phyloP scores from a whole-genome alignment of 2,113 vertebrate species.

The Hassar affinis region DNA sequence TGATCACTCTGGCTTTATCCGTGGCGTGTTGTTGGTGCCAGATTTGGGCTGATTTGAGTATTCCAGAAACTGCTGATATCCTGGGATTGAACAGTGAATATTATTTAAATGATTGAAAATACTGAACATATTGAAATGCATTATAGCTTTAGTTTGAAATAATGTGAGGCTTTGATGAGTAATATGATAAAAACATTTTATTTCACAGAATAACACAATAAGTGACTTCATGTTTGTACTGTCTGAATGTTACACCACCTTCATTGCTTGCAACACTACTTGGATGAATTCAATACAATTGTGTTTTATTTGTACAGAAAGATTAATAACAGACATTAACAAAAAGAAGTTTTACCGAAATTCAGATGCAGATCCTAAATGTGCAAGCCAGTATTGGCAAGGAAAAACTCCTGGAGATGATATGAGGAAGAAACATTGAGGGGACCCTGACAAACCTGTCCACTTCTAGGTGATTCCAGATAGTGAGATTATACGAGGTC shows the following conservation, averaged over 20 bases:
- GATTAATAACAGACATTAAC: neutral
- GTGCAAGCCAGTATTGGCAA: neutral
- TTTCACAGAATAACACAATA: neutral
- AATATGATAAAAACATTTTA: neutral
- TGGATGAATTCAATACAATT: neutral
- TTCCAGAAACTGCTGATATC: too few relatives aligned
- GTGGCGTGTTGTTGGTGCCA: too few relatives aligned
- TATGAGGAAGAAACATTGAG: neutral
- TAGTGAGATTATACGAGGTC: neutral
- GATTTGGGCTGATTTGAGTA: too few relatives aligned
- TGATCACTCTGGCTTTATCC: too few relatives aligned
- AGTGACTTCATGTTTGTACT: neutral
- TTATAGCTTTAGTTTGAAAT: neutral
- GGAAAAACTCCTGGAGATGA: neutral
- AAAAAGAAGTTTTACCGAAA: neutral
- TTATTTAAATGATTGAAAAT: neutral
- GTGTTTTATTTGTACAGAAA: neutral
- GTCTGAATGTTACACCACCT: neutral
- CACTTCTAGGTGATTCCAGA: neutral
- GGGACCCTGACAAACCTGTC: neutral
- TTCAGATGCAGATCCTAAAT: neutral
- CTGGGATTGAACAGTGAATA: neutral
- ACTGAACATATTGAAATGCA: neutral
- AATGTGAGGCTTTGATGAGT: neutral
- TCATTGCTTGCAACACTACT: neutral